Evolutionary conservation across 2,888 invertebrate species (phyloP).

Genomic region (Tinea pellionella): DNA sequence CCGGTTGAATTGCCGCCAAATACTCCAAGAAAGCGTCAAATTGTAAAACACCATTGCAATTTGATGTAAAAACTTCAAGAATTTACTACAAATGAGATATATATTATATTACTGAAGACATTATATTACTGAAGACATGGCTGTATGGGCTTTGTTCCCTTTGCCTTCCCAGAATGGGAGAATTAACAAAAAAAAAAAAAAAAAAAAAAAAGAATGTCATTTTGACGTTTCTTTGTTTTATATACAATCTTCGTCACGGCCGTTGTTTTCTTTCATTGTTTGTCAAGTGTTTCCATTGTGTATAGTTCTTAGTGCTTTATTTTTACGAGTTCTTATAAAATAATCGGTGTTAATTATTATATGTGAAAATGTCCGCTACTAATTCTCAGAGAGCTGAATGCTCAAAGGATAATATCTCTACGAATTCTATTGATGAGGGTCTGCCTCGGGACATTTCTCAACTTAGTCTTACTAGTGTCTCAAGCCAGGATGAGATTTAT

Average conservation of each 20-base stretch:
- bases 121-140: no score
- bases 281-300: not conserved
- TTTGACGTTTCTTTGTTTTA: slow-evolving; percentile 30
- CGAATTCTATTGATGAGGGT: slow-evolving; percentile 65
- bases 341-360: not conserved
- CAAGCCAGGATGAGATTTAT: slow-evolving; percentile 83
- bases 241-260: not conserved
- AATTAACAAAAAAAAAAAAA: not conserved
- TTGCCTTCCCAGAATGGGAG: no score
- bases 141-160: no score
- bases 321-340: not conserved
- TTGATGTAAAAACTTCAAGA: no score
- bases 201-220: not conserved
- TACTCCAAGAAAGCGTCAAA: no score
- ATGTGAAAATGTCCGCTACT: slow-evolving; percentile 45
- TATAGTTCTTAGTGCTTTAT: slow-evolving; percentile 15
- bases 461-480: slow-evolving; percentile 73
- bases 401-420: slow-evolving; percentile 60
- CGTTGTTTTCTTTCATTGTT: not conserved
- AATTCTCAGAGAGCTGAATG: slow-evolving; percentile 50
- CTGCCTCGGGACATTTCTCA: slow-evolving; percentile 76
- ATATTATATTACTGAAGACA: no score
- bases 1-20: no score
- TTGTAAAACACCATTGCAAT: no score
- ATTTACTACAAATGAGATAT: no score